These are phyloP conservation scores for Tuberolachnus salignus DNA, from an alignment of 2,888 invertebrate species.

Conservation along the genomic window DNA sequence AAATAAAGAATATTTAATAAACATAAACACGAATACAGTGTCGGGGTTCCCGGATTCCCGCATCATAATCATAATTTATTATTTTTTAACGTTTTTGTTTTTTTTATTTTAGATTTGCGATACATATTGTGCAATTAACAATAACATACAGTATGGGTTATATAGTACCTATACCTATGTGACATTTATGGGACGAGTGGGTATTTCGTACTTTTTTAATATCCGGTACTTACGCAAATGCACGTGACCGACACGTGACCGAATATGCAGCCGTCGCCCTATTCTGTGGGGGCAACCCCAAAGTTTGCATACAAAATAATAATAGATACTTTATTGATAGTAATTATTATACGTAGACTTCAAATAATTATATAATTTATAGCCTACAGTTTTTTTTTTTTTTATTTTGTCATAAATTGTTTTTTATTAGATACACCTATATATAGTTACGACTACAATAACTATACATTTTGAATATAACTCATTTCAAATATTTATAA, in stretches of 20 bases:
- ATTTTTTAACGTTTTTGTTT: neutral
- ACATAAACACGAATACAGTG: too few species aligned
- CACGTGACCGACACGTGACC: slow-evolving; percentile 53
- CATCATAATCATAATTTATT: slow-evolving; percentile 3
- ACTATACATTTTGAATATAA: too few species aligned
- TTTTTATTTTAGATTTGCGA: slow-evolving; percentile 23
- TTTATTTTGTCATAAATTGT: neutral
- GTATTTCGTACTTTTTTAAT: slow-evolving; percentile 52
- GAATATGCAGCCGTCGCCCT: neutral
- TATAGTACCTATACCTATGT: neutral
- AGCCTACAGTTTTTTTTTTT: neutral
- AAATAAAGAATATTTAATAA: too few species aligned
- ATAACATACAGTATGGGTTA: too few species aligned
- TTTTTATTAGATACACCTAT: neutral
- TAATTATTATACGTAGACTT: slow-evolving; percentile 19
- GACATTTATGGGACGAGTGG: slow-evolving; percentile 48
- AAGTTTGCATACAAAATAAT: slow-evolving; percentile 47
- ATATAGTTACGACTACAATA: neutral
- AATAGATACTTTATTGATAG: slow-evolving; percentile 38
- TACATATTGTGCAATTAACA: slow-evolving; percentile 14
- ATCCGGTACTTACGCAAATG: slow-evolving; percentile 53
- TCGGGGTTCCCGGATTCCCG: too few species aligned
- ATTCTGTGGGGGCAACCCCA: neutral
- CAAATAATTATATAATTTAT: slow-evolving; percentile 15
- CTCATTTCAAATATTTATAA: too few species aligned